Base-by-base conservation (phyloP, 2,888 invertebrate genomes). In the Julus scanicus region DNA sequence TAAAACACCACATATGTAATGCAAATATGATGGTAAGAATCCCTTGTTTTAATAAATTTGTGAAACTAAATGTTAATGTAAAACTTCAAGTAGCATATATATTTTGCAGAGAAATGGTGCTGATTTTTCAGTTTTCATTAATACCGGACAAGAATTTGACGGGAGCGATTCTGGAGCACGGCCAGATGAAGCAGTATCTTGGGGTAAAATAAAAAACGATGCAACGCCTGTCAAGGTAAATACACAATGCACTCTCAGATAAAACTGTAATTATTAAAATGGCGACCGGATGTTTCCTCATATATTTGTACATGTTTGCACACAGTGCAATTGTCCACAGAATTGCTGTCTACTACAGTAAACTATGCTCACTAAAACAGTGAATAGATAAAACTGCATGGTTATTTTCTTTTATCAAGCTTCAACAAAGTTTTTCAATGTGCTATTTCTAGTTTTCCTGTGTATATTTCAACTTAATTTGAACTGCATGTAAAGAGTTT, bases 1-100 rank as follows among this genome's bases (percentile, higher is more conserved):
- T 99, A n/a, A 99, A 99, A 93, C 99, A 99, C 93, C 99, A 99
- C 92, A 98, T 99, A 90, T 98, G 98, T 93, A 99, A 99, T 94
- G 99, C 99, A 1, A 99, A 99, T 94, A 94, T 99, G 88, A 99
- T 99, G 99, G 95, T 95, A 93, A 92, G 91, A 90, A 17, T 5
- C 15, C 11, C 17, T 53, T 15, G 13, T 15, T 11, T 40, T 83
- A 13, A 39, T 6, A 5, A 84, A 39, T 39, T 84, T 84, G 4
- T 84, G 17, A 29, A 13, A 11, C 29, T 1, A 39, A 83, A 80
- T 1, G 83, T 29, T 29, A 29, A 29, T 1, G 29, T 29, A 29
- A 29, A 29, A 29, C 29, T 29, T 29, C 29, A 29, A 29, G 29
- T 29, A 29, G 29, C 29, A 29, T 29, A 29, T 29, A 89, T 13